phyloP scores from a whole-genome alignment of 1,140 invertebrate genomes.

The Helicoverpa zea region DNA sequence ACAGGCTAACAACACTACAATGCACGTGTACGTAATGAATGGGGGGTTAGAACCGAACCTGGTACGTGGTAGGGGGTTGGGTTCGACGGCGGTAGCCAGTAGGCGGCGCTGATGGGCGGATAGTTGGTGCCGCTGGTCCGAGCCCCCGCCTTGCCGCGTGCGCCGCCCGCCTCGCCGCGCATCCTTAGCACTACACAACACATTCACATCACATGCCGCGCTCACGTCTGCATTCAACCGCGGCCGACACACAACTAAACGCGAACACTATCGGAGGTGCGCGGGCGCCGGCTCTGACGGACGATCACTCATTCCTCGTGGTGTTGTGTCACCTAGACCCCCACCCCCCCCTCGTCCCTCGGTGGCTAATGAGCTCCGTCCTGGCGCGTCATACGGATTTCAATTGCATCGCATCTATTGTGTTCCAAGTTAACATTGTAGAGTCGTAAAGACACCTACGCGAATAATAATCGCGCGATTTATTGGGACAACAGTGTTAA shows the following conservation, averaged over 20 bases:
- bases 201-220: slow-evolving; percentile 72
- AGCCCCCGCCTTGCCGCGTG: slow-evolving; percentile 77
- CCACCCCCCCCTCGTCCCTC: slow-evolving; percentile 54
- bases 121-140: slow-evolving; percentile 86
- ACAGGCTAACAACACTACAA: slow-evolving; percentile 13
- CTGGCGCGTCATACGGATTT: slow-evolving; percentile 69
- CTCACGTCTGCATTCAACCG: slow-evolving; percentile 80
- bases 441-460: slow-evolving; percentile 40
- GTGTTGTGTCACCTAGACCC: slow-evolving; percentile 72
- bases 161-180: slow-evolving; percentile 82
- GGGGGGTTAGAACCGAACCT: slow-evolving; percentile 85
- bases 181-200: slow-evolving; percentile 78
- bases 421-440: slow-evolving; percentile 42
- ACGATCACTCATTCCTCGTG: slow-evolving; percentile 80
- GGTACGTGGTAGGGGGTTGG: slow-evolving; percentile 92
- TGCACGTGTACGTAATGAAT: slow-evolving; percentile 39
- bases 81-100: slow-evolving; percentile 92
- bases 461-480: slow-evolving; percentile 35
- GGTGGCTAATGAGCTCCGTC: slow-evolving; percentile 75
- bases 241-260: slow-evolving; percentile 76
- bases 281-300: slow-evolving; percentile 74
- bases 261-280: slow-evolving; percentile 71
- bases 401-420: slow-evolving; percentile 57
- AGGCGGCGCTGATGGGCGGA: slow-evolving; percentile 92
- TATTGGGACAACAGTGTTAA: slow-evolving; percentile 14